phyloP scores from a whole-genome alignment of 2,113 vertebrate genomes.

The Carassius gibelio region DNA sequence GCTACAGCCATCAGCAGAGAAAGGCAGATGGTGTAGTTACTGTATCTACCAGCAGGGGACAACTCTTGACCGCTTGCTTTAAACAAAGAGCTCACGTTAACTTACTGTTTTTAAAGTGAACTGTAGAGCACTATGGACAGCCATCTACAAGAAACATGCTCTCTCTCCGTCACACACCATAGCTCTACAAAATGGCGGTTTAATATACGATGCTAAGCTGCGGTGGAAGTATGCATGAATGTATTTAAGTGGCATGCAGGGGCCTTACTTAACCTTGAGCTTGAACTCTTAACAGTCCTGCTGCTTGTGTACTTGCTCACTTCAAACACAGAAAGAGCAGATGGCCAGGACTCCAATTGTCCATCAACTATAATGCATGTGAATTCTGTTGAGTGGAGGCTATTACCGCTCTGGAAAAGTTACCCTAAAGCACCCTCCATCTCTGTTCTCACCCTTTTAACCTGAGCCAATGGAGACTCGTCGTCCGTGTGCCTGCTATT shows the following conservation, averaged over 20 bases:
- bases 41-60: background rate
- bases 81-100: constrained; percentile 17
- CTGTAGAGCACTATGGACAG: constrained; percentile 6
- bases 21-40: background rate
- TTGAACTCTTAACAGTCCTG: constrained; percentile 39
- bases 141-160: constrained; percentile 45
- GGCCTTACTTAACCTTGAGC: constrained; percentile 55
- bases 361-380: constrained; percentile 48
- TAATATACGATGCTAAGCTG: constrained; percentile 53
- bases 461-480: background rate
- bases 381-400: constrained; percentile 17
- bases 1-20: background rate
- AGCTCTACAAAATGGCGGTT: constrained; percentile 44
- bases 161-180: constrained; percentile 24
- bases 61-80: background rate
- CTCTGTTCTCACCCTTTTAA: constrained; percentile 27
- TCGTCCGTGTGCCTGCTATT: background rate
- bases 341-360: constrained; percentile 55
- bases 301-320: constrained; percentile 38
- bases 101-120: background rate
- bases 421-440: constrained; percentile 19
- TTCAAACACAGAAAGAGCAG: constrained; percentile 53
- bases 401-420: constrained; percentile 22
- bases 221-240: constrained; percentile 40
- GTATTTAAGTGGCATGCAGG: constrained; percentile 39